phyloP scores from a whole-genome alignment of 2,888 invertebrate species.

The Parnassius smintheus region DNA sequence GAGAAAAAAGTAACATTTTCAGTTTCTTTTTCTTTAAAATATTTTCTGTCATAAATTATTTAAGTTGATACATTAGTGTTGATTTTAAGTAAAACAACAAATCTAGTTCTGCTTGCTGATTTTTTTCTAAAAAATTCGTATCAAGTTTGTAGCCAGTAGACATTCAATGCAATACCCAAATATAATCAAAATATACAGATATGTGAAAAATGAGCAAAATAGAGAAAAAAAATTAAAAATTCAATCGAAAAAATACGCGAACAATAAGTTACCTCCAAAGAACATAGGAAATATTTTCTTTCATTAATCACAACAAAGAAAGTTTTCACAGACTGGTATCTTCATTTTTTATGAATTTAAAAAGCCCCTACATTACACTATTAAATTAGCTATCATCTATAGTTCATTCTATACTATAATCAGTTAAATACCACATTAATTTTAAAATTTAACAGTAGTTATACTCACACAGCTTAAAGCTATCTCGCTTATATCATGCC shows the following conservation, averaged over 20 bases:
- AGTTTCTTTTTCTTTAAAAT: no score
- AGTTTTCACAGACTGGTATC: constrained; percentile 37
- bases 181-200: constrained; percentile 55
- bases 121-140: no score
- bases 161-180: constrained; percentile 36
- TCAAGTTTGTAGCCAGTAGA: background rate
- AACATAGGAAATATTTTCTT: constrained; percentile 18
- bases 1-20: no score
- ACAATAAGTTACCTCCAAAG: constrained; percentile 37
- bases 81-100: no score
- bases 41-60: no score
- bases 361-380: constrained; percentile 71
- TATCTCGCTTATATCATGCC: constrained; percentile 15
- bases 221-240: constrained; percentile 38
- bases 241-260: constrained; percentile 40
- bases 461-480: constrained; percentile 14
- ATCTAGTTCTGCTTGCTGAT: no score
- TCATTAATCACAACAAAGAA: constrained; percentile 42
- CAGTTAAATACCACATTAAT: constrained; percentile 60
- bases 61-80: no score
- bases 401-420: constrained; percentile 65
- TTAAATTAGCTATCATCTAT: constrained; percentile 72
- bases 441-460: constrained; percentile 30
- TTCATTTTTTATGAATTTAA: constrained; percentile 46
- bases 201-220: constrained; percentile 38